These are phyloP conservation scores for Cossypha heuglini DNA, from an alignment of 2,797 vertebrate species.

Conservation along the genomic window DNA sequence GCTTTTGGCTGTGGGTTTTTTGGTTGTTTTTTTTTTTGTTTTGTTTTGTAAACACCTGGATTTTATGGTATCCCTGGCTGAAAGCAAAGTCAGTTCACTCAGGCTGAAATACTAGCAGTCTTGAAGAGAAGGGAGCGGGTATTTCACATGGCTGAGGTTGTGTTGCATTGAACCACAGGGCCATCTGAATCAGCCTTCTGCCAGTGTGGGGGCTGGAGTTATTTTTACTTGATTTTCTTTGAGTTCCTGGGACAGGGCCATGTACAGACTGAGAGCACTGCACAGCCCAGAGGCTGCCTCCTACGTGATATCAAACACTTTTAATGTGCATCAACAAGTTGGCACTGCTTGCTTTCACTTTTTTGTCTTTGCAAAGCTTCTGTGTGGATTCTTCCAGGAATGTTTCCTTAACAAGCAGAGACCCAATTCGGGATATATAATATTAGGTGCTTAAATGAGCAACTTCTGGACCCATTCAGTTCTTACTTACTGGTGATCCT, in stretches of 20 bases:
- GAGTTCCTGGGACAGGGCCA: not conserved
- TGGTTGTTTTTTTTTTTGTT: no score
- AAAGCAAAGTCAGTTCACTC: not conserved
- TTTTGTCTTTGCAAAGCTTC: not conserved
- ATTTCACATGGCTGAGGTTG: not conserved
- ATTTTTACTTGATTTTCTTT: not conserved
- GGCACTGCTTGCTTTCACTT: not conserved
- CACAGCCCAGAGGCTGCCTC: not conserved
- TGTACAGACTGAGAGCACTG: not conserved
- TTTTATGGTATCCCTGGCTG: not conserved
- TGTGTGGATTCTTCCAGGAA: not conserved
- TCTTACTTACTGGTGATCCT: not conserved
- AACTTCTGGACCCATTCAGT: not conserved
- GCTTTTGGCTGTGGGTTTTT: not conserved
- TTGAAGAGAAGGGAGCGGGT: not conserved
- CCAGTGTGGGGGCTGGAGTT: not conserved
- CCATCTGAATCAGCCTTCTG: not conserved
- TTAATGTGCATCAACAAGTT: not conserved
- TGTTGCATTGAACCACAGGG: not conserved
- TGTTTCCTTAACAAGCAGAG: not conserved
- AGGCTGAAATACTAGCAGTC: not conserved
- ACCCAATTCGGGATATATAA: not conserved
- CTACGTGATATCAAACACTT: fast-evolving
- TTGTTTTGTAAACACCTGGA: not conserved
- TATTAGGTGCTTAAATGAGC: not conserved